Evolutionary conservation across 2,113 vertebrate species (phyloP).

Genomic region (Grammomys dolichurus): DNA sequence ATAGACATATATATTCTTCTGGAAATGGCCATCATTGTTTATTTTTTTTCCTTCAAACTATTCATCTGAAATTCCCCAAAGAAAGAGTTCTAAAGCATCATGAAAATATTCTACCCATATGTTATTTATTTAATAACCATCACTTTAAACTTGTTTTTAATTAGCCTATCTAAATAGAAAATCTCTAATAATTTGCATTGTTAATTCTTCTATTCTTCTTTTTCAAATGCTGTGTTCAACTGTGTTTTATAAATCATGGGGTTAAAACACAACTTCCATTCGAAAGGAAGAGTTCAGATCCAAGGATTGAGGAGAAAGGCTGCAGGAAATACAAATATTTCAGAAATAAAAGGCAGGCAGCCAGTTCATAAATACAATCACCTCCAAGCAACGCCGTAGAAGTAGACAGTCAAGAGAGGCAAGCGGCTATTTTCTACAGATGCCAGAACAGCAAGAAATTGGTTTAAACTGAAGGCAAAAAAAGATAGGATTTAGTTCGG

Average conservation of each 20-base stretch:
- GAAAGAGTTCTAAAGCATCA: neutral
- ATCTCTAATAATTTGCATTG: conserved; percentile 53
- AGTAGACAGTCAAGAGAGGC: conserved; percentile 11
- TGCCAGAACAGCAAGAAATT: conserved; percentile 38
- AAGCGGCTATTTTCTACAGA: conserved; percentile 36
- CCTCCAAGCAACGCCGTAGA: conserved; percentile 36
- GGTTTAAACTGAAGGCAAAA: conserved; percentile 6
- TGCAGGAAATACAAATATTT: conserved; percentile 51
- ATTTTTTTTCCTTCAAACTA: conserved; percentile 52
- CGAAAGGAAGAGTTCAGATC: conserved; percentile 42
- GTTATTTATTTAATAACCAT: conserved; percentile 61
- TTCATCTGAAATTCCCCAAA: conserved; percentile 50
- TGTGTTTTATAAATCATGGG: conserved; percentile 58
- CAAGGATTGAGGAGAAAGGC: conserved; percentile 14
- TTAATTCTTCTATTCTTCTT: conserved; percentile 65
- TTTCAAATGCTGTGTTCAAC: conserved; percentile 39
- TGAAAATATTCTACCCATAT: conserved; percentile 21
- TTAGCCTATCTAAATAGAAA: conserved; percentile 63
- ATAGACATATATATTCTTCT: conserved; percentile 43
- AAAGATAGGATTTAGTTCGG: conserved; percentile 38
- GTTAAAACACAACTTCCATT: conserved; percentile 37
- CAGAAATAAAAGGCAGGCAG: conserved; percentile 51
- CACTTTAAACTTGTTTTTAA: conserved; percentile 67
- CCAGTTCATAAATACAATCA: conserved; percentile 58
- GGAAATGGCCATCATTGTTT: neutral